Evolutionary conservation across 2,888 invertebrate genomes (phyloP).

Genomic region (Cephus rjabovi): DNA sequence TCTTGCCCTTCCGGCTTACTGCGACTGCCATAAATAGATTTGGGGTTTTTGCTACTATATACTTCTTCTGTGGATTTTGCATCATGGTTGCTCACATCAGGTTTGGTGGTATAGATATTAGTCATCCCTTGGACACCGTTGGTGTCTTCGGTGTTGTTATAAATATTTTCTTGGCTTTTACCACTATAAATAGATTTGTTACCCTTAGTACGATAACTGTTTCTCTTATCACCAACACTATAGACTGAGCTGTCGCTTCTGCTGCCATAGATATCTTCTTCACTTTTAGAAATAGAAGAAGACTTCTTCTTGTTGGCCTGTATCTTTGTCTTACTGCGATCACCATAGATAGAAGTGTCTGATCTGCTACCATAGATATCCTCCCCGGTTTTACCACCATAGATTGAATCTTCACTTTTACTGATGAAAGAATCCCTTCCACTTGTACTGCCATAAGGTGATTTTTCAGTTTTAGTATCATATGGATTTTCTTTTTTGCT

Average conservation of each 20-base stretch:
- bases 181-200: not conserved
- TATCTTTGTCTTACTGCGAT: not conserved
- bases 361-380: not conserved
- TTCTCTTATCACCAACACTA: not conserved
- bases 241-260: not conserved
- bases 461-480: not conserved
- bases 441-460: not conserved
- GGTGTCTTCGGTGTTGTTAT: not conserved
- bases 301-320: not conserved
- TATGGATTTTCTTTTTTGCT: not conserved
- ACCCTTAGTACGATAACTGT: not conserved
- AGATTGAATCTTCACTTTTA: not conserved
- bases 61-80: not conserved
- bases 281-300: not conserved
- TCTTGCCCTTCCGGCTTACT: not conserved
- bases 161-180: not conserved
- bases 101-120: not conserved
- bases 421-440: not conserved
- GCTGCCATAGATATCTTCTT: not conserved
- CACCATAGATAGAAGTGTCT: not conserved
- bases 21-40: not conserved
- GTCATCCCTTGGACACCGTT: not conserved
- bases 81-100: not conserved
- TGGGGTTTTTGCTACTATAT: not conserved
- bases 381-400: not conserved